Base-by-base conservation (phyloP, 1,140 invertebrate genomes). In the Aphelenchoides fujianensis region DNA sequence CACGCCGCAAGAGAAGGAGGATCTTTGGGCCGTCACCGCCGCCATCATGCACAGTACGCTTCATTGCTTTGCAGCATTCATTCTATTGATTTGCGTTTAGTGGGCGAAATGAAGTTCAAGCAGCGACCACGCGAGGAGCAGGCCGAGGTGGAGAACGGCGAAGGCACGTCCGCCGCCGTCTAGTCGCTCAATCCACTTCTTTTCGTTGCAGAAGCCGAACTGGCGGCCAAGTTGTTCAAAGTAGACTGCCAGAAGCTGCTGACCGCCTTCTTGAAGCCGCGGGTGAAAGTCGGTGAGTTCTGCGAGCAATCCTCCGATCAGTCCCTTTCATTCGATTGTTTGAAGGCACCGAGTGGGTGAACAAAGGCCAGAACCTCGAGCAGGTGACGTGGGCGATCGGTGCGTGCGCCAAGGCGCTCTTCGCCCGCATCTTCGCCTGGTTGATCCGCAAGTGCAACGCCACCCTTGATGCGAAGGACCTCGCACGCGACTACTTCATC, bases 81-180 rank as follows among this genome's bases (percentile, higher is more conserved):
- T n/a, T n/a, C n/a, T n/a, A n/a, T n/a, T n/a, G n/a, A n/a, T n/a
- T n/a, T n/a, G n/a, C n/a, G n/a, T n/a, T n/a, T n/a, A n/a, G n/a
- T 98, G 77, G 87, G 87, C 73, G 85, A 85, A 69, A 81, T 97
- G 92, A 97, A 97, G 88, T 98, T 98, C 92, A 98, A 98, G 87
- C 95, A 98, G 88, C 92, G 95, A 87, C 95, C 94, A 90, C 92
- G 95, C 84, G 95, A 97, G 88, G 95, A 98, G 88, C 95, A 98
- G 89, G 95, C 95, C 87, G 95, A 98, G 88, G 90, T 93, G 84
- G 95, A 98, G 86, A 94, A 94, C 83, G 91, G 35, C 82, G 68
- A 84, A 81, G n/a, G n/a, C n/a, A n/a, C n/a, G n/a, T n/a, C n/a
- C n/a, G n/a, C n/a, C n/a, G n/a, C n/a, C n/a, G n/a, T n/a, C n/a